Percentiles rank a stretch among this genome's conserved stretches.
These are phyloP conservation scores for Morbakka virulenta DNA, from an alignment of 30 jellyfish, hydroid and myxozoan species.

Conservation along the genomic window DNA sequence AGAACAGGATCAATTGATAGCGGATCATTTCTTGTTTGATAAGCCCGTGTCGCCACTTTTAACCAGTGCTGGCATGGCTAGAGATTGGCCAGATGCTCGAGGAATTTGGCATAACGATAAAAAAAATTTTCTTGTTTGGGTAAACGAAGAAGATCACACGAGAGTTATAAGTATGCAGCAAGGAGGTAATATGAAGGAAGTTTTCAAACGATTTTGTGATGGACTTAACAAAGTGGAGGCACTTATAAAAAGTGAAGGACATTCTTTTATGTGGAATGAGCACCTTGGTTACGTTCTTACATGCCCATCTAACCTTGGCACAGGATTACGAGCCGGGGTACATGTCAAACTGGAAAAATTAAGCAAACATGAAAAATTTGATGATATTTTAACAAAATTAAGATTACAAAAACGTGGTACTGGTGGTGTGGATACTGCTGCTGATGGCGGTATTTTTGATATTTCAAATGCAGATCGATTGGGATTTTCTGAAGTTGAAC, in stretches of 20 bases:
- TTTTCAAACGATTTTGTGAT: constrained; percentile 58
- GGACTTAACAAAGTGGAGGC: constrained; percentile 61
- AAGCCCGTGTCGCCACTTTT: constrained; percentile 85
- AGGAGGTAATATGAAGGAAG: constrained; percentile 82
- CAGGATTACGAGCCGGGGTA: constrained; percentile 86
- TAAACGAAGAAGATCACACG: constrained; percentile 87
- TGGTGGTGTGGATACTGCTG: constrained; percentile 81
- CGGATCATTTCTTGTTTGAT: constrained; percentile 78
- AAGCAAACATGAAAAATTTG: constrained; percentile 80
- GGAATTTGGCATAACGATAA: constrained; percentile 71
- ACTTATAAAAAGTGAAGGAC: constrained; percentile 60
- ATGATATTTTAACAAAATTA: constrained; percentile 55
- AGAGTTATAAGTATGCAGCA: constrained; percentile 79
- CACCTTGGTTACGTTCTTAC: constrained; percentile 77
- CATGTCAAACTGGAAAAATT: constrained; percentile 69
- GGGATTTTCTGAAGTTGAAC: constrained; percentile 70
- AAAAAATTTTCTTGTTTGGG: constrained; percentile 77
- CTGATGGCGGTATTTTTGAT: constrained; percentile 58
- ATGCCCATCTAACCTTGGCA: constrained; percentile 90
- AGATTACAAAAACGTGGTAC: constrained; percentile 78
- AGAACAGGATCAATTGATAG: constrained; percentile 38
- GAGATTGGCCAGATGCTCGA: no score
- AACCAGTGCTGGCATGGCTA: constrained; percentile 77
- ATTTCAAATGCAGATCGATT: constrained; percentile 74
- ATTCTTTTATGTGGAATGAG: constrained; percentile 81